These are phyloP conservation scores for Capitella teleta DNA, from an alignment of 1,140 invertebrate genomes.

Conservation along the genomic window DNA sequence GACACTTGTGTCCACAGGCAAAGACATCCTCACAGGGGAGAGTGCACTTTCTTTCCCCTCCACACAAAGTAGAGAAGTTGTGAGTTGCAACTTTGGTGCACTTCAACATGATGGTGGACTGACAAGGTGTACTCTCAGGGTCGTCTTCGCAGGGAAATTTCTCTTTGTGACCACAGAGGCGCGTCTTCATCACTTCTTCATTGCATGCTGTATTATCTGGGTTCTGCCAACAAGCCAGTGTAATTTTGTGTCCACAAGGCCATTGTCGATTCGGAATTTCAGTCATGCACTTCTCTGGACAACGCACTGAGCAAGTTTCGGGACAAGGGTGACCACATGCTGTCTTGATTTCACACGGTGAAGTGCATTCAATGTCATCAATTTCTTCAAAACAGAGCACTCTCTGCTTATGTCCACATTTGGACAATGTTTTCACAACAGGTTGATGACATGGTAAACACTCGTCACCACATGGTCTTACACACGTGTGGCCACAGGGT, in stretches of 20 bases:
- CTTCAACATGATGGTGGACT: not conserved
- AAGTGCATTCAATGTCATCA: conserved; percentile 1
- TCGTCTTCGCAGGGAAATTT: not conserved
- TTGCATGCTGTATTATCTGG: not conserved
- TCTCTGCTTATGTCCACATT: too few species aligned
- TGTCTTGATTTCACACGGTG: conserved; percentile 2
- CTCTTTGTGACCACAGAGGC: conserved; percentile 1
- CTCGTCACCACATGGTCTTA: too few species aligned
- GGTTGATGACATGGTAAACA: too few species aligned
- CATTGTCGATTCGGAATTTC: not conserved
- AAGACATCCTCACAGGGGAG: not conserved
- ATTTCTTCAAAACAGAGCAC: too few species aligned
- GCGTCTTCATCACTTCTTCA: not conserved
- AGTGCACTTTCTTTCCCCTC: too few species aligned
- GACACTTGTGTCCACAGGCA: conserved; percentile 1
- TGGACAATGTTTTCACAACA: too few species aligned
- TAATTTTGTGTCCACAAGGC: conserved; percentile 4
- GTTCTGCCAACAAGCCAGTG: not conserved
- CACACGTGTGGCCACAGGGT: too few species aligned
- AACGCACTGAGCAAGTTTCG: not conserved
- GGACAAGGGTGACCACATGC: conserved; percentile 10
- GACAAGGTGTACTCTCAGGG: not conserved
- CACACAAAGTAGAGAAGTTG: too few species aligned
- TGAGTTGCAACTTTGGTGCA: conserved; percentile 1
- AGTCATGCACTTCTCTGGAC: not conserved